Percentiles rank a stretch among this genome's conserved stretches.
Conservation (phyloP, 2,113 vertebrate genomes). For the Dinomys branickii region DNA sequence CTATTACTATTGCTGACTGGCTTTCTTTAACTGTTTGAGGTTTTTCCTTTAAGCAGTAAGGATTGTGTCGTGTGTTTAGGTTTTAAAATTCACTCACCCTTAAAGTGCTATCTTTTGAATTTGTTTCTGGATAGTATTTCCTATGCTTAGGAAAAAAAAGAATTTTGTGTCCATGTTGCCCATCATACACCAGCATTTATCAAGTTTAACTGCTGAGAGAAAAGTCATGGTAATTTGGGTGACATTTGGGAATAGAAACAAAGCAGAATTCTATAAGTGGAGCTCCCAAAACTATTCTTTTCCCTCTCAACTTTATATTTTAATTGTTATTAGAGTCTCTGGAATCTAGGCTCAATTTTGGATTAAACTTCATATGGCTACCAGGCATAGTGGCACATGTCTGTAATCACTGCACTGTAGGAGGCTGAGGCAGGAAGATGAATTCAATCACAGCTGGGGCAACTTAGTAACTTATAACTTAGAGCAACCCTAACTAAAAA, state of each 20-base stretch:
- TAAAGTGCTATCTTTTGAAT: constrained; percentile 71
- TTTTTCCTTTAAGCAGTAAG: constrained; percentile 80
- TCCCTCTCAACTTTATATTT: not conserved
- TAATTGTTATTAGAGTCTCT: not conserved
- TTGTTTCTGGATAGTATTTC: constrained; percentile 60
- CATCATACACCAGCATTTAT: not conserved
- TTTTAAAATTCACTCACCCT: constrained; percentile 74
- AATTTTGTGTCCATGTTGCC: not conserved
- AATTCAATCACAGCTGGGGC: not conserved
- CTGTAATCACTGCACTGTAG: not conserved
- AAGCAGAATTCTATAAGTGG: not conserved
- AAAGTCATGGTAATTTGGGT: not conserved
- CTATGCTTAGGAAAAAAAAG: constrained; percentile 59
- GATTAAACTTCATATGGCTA: not conserved
- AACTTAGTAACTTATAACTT: not conserved
- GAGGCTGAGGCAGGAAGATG: not conserved
- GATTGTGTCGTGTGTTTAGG: constrained; percentile 71
- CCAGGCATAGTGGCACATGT: not conserved
- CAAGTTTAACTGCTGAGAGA: constrained; percentile 49
- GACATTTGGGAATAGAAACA: not conserved
- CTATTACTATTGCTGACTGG: constrained; percentile 55
- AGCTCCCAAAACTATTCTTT: not conserved
- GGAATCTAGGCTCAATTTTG: not conserved
- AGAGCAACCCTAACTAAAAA: not conserved
- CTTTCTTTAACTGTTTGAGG: constrained; percentile 73